Percentiles rank a stretch among this genome's conserved stretches.
Evolutionary conservation across 2,888 invertebrate genomes (phyloP).

Genomic region (Machimus atricapillus): DNA sequence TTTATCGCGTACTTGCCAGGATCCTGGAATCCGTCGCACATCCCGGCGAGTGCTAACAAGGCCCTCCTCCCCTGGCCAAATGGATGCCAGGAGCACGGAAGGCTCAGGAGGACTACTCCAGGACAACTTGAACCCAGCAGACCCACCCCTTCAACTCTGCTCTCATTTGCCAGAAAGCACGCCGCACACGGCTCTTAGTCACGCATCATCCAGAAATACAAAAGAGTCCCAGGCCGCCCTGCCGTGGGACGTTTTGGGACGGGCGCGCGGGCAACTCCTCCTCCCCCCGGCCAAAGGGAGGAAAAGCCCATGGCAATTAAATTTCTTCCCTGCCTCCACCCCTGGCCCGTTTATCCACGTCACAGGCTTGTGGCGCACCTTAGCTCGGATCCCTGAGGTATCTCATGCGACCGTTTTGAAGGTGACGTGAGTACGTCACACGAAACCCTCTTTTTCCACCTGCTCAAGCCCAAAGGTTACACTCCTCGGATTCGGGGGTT

Average conservation of each 20-base stretch:
- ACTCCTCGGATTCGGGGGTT: background rate
- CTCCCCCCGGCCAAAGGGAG: background rate
- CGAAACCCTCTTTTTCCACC: background rate
- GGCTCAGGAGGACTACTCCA: background rate
- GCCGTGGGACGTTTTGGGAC: background rate
- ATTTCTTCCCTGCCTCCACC: background rate
- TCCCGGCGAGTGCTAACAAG: background rate
- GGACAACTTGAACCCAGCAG: background rate
- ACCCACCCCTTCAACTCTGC: background rate
- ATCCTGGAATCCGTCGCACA: background rate
- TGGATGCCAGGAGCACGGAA: background rate
- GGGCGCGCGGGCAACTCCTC: background rate
- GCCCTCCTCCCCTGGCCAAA: background rate
- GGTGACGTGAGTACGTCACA: constrained; percentile 4
- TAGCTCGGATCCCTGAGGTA: background rate
- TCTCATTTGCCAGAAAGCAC: constrained; percentile 25
- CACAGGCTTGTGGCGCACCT: constrained; percentile 6
- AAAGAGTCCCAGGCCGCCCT: background rate
- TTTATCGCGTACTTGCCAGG: background rate
- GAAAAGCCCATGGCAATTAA: background rate
- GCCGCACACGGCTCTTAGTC: constrained; percentile 26
- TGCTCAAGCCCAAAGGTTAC: background rate
- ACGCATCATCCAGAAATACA: constrained; percentile 10
- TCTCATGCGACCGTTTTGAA: constrained; percentile 24
- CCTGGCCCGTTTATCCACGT: background rate